Evolutionary conservation across 1,140 invertebrate genomes (phyloP).

Genomic region (Lasioglossum baleicum): DNA sequence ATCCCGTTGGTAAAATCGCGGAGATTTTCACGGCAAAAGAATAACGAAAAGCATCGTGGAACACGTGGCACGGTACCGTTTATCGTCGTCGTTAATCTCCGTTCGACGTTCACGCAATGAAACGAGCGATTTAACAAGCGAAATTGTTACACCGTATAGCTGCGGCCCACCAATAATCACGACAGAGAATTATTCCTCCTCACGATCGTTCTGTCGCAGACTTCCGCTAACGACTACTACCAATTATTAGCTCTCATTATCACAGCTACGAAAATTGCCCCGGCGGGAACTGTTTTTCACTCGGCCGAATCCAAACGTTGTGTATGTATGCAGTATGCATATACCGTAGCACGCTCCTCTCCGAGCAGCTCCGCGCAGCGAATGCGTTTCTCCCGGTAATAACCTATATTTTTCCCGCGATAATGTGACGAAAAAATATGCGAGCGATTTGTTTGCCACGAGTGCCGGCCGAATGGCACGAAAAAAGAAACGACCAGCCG

Average conservation of each 20-base stretch:
- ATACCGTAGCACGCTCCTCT: background rate
- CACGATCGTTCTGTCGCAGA: constrained; percentile 49
- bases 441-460: constrained; percentile 15
- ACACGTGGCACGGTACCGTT: background rate
- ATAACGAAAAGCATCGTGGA: background rate
- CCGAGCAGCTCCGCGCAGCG: background rate
- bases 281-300: constrained; percentile 43
- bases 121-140: constrained; percentile 21
- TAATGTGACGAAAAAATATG: constrained; percentile 26
- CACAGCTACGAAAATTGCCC: constrained; percentile 53
- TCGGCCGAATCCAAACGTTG: constrained; percentile 15
- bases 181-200: constrained; percentile 43
- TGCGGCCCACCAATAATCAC: constrained; percentile 42
- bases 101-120: constrained; percentile 17
- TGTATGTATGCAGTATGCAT: too few species aligned
- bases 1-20: too few species aligned
- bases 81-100: background rate
- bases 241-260: constrained; percentile 60
- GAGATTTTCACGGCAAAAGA: background rate
- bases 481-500: background rate
- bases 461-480: background rate
- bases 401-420: constrained; percentile 23
- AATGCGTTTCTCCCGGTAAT: constrained; percentile 14
- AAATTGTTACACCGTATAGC: constrained; percentile 20
- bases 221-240: constrained; percentile 52